Evolutionary conservation across 2,797 vertebrate species (phyloP).

Genomic region (Falco biarmicus): DNA sequence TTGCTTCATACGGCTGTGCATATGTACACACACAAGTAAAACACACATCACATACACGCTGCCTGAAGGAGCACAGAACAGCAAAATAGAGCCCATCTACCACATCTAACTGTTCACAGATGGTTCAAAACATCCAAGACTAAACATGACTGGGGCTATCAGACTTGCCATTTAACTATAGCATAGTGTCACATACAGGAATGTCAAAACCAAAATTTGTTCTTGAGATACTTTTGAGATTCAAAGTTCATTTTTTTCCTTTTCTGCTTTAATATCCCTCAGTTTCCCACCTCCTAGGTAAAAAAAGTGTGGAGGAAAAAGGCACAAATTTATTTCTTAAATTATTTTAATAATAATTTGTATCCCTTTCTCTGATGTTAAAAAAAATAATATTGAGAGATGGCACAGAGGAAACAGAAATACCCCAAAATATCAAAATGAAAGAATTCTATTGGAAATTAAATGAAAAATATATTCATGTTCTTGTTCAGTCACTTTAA

Average conservation of each 20-base stretch:
- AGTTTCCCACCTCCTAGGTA: not conserved
- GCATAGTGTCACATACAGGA: not conserved
- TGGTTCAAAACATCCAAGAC: not conserved
- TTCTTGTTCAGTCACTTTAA: not conserved
- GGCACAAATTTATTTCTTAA: not conserved
- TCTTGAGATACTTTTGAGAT: not conserved
- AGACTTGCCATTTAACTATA: not conserved
- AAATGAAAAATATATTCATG: not conserved
- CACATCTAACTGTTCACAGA: not conserved
- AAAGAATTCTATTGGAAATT: not conserved
- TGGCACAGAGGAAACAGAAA: not conserved
- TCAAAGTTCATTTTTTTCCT: not conserved
- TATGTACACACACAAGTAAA: not conserved
- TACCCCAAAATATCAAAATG: not conserved
- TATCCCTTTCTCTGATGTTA: not conserved
- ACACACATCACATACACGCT: not conserved
- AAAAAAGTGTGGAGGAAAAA: not conserved
- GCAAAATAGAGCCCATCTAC: not conserved
- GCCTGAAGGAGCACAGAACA: not conserved
- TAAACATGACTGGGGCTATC: not conserved
- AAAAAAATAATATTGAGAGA: not conserved
- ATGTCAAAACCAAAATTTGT: not conserved
- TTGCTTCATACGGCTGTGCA: not conserved
- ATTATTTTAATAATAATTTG: not conserved
- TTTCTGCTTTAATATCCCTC: not conserved